These are phyloP conservation scores for Nibea albiflora DNA, from an alignment of 2,113 vertebrate genomes.

Conservation along the genomic window DNA sequence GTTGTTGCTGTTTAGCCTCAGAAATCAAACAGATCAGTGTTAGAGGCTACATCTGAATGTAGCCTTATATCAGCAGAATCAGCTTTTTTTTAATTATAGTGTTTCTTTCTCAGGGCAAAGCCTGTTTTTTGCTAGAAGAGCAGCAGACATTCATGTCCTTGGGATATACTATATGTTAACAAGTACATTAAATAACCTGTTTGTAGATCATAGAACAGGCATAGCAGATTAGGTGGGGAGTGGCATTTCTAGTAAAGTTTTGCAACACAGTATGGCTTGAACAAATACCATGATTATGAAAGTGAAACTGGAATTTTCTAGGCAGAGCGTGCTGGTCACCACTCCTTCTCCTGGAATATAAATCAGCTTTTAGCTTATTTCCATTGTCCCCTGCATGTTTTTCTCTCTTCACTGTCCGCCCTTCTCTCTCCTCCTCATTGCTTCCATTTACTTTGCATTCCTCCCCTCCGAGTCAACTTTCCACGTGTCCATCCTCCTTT, in stretches of 20 bases:
- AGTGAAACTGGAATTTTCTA: constrained; percentile 7
- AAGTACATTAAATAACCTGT: no score
- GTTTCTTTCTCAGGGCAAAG: neutral
- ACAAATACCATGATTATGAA: neutral
- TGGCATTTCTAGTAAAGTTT: neutral
- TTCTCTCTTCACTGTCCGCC: neutral
- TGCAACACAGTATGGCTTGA: neutral
- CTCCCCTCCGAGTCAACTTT: neutral
- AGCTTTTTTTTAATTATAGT: neutral
- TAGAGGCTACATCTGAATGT: neutral
- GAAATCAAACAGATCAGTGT: neutral
- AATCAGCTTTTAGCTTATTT: constrained; percentile 3
- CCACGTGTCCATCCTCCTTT: neutral
- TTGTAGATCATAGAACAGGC: neutral
- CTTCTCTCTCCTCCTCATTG: neutral
- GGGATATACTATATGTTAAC: neutral
- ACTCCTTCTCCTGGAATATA: neutral
- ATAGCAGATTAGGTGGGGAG: neutral
- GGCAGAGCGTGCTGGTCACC: neutral
- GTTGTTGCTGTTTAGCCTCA: neutral
- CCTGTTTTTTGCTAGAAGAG: neutral
- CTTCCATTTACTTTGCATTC: neutral
- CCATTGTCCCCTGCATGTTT: neutral
- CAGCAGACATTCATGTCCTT: neutral
- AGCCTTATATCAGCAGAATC: neutral